These are phyloP conservation scores for Caranx melampygus DNA, from an alignment of 2,113 vertebrate genomes.

Conservation along the genomic window DNA sequence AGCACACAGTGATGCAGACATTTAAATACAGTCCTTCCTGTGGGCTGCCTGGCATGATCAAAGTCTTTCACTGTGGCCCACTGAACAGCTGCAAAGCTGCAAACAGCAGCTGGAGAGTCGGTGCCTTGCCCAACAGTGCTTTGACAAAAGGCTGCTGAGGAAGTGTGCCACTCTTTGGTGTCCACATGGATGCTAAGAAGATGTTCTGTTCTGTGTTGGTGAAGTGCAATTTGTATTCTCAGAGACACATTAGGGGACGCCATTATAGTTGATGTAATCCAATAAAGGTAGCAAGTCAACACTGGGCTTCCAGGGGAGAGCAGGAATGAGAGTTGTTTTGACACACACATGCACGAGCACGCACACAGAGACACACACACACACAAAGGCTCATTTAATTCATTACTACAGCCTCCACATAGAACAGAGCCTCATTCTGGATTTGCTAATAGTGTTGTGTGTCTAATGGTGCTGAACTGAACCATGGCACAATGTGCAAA, in stretches of 20 bases:
- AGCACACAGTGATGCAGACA: background rate
- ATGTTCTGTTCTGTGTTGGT: slow-evolving; percentile 16
- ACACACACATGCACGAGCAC: too few species aligned
- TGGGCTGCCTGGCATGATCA: background rate
- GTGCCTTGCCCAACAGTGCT: background rate
- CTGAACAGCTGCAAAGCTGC: background rate
- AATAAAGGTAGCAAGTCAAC: slow-evolving; percentile 56
- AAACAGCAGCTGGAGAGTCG: background rate
- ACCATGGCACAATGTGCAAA: slow-evolving; percentile 38
- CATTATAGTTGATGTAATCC: slow-evolving; percentile 54
- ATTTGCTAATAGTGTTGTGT: slow-evolving; percentile 43
- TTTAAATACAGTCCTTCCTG: background rate
- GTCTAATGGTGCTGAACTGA: slow-evolving; percentile 69
- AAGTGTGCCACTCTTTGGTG: background rate
- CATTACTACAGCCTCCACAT: background rate
- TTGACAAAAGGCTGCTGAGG: background rate
- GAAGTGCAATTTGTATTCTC: slow-evolving; percentile 39
- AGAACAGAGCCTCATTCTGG: slow-evolving; percentile 22
- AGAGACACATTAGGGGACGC: slow-evolving; percentile 46
- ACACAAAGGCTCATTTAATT: too few species aligned
- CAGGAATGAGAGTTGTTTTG: slow-evolving; percentile 44
- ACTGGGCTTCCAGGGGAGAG: slow-evolving; percentile 35
- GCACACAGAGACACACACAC: too few species aligned
- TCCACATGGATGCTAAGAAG: background rate
- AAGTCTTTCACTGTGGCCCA: background rate